phyloP scores from a whole-genome alignment of 2,113 vertebrate genomes.

The Mellivora capensis region DNA sequence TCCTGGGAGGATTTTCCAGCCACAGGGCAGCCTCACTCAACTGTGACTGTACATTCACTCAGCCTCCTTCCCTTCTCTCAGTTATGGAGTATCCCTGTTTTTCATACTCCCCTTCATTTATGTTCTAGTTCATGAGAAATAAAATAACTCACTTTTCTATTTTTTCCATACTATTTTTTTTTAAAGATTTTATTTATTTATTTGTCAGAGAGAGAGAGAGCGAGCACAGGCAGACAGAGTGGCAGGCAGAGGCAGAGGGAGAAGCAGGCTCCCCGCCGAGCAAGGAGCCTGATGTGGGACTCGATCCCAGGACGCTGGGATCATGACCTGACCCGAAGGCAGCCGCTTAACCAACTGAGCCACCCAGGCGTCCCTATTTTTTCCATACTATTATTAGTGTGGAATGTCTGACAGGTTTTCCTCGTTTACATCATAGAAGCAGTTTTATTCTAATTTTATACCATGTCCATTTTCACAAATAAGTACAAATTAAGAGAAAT shows the following conservation, averaged over 20 bases:
- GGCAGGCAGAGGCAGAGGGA: too few relatives aligned
- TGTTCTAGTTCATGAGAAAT: background rate
- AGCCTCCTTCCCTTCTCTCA: background rate
- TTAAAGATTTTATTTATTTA: too few relatives aligned
- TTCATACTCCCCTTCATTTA: background rate
- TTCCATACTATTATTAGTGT: background rate
- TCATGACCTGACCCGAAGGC: too few relatives aligned
- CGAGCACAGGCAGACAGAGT: too few relatives aligned
- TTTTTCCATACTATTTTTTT: background rate
- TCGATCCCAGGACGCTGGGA: too few relatives aligned
- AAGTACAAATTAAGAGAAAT: background rate
- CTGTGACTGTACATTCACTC: background rate
- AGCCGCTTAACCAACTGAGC: too few relatives aligned
- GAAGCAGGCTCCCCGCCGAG: too few relatives aligned
- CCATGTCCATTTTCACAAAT: background rate
- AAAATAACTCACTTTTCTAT: background rate
- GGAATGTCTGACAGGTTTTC: background rate
- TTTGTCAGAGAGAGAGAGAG: too few relatives aligned
- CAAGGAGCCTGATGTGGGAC: too few relatives aligned
- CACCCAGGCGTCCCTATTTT: too few relatives aligned
- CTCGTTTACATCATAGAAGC: background rate
- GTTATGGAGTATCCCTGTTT: background rate
- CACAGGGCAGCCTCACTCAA: background rate
- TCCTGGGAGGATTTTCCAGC: background rate
- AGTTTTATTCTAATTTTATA: background rate